These are phyloP conservation scores for Phania funesta DNA, from an alignment of 2,888 invertebrate genomes.

Conservation along the genomic window DNA sequence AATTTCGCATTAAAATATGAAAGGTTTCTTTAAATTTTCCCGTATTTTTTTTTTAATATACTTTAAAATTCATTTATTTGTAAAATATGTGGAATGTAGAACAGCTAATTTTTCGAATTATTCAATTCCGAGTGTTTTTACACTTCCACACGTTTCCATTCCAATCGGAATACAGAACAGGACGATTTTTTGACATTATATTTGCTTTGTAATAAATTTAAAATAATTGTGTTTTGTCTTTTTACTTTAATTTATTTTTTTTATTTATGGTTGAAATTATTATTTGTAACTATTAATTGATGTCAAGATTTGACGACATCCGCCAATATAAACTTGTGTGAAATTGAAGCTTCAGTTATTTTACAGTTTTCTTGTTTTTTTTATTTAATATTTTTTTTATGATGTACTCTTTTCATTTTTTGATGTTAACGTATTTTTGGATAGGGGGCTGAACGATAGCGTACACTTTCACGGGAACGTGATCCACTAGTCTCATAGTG, in stretches of 20 bases:
- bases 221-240: constrained; percentile 37
- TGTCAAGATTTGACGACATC: constrained; percentile 30
- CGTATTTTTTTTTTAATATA: too few species aligned
- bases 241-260: constrained; percentile 23
- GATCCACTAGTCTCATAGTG: constrained; percentile 80
- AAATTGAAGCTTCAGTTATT: constrained; percentile 36
- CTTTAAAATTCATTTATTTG: too few species aligned
- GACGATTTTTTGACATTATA: constrained; percentile 31
- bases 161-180: constrained; percentile 6
- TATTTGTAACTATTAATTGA: constrained; percentile 23
- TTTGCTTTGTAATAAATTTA: constrained; percentile 48
- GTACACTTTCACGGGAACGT: constrained; percentile 79
- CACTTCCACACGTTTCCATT: too few species aligned
- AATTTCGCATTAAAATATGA: too few species aligned
- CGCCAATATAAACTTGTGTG: constrained; percentile 23
- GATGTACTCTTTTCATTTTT: constrained; percentile 46
- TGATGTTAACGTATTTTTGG: constrained; percentile 78
- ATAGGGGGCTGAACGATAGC: constrained; percentile 79
- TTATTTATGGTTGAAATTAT: constrained; percentile 14
- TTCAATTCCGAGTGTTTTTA: too few species aligned
- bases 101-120: too few species aligned
- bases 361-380: constrained; percentile 24
- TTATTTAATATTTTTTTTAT: constrained; percentile 55
- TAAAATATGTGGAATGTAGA: too few species aligned
- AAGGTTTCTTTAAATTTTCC: too few species aligned